Percentiles rank a stretch among this genome's conserved stretches.
Conservation (phyloP, 2,888 invertebrate genomes). For the Brenthis ino region DNA sequence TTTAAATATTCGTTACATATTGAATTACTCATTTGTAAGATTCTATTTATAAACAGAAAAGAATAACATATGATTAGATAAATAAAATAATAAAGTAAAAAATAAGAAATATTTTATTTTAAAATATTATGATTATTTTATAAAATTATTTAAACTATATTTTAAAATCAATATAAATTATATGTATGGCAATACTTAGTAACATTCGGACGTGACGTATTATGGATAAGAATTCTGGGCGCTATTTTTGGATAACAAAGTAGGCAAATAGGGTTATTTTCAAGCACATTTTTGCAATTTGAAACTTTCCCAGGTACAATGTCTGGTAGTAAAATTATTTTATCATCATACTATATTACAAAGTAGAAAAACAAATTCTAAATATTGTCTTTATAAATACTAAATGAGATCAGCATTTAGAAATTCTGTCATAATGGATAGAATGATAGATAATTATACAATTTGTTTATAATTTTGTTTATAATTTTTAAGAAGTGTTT, state of each 20-base stretch:
- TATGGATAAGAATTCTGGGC: conserved; percentile 53
- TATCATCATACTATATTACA: background rate
- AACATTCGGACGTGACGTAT: conserved; percentile 64
- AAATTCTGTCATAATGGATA: too few relatives aligned
- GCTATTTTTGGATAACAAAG: conserved; percentile 78
- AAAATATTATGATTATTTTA: conserved; percentile 19
- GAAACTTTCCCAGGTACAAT: conserved; percentile 68
- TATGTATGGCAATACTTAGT: conserved; percentile 52
- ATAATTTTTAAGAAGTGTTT: too few relatives aligned
- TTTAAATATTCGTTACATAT: conserved; percentile 24
- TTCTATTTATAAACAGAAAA: conserved; percentile 1
- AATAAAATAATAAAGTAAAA: conserved; percentile 1
- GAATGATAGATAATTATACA: too few relatives aligned
- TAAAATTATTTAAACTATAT: conserved; percentile 20
- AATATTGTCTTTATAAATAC: too few relatives aligned
- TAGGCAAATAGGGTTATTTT: conserved; percentile 71
- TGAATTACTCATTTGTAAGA: conserved; percentile 25
- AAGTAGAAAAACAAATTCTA: too few relatives aligned
- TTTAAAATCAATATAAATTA: conserved; percentile 29
- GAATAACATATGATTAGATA: background rate
- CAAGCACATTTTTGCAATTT: conserved; percentile 77
- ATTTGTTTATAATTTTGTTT: too few relatives aligned
- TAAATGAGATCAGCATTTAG: too few relatives aligned
- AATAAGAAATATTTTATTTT: background rate
- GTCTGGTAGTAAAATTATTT: conserved; percentile 28